phyloP scores from a whole-genome alignment of 2,888 invertebrate species.

The Chrysolina oricalcia region DNA sequence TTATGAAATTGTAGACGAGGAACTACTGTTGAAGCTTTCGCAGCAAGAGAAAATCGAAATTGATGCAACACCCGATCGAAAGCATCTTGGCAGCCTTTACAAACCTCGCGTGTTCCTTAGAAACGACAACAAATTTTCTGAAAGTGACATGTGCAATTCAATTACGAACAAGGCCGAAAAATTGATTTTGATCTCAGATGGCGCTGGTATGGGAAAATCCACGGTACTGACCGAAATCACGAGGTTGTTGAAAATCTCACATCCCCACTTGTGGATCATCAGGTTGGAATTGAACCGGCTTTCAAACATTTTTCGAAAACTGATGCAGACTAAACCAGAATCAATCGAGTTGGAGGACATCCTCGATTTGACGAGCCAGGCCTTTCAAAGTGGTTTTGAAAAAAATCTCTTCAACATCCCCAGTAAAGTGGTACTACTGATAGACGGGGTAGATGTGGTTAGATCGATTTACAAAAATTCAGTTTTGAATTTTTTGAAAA shows the following conservation, averaged over 20 bases:
- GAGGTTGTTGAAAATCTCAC: background rate
- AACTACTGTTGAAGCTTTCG: slow-evolving; percentile 11
- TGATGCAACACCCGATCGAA: background rate
- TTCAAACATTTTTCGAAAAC: background rate
- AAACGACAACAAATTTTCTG: background rate
- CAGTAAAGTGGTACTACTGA: slow-evolving; percentile 20
- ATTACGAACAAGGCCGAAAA: background rate
- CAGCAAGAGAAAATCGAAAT: slow-evolving; percentile 12
- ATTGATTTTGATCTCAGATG: slow-evolving; percentile 26
- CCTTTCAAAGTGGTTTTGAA: slow-evolving; percentile 8
- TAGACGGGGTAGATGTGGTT: slow-evolving; percentile 35
- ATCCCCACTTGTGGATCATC: slow-evolving; percentile 25
- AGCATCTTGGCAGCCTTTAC: slow-evolving; percentile 15
- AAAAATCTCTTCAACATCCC: slow-evolving; percentile 14
- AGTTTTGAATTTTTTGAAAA: slow-evolving; percentile 9
- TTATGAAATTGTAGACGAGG: slow-evolving; percentile 16
- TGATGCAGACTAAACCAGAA: background rate
- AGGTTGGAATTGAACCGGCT: slow-evolving; percentile 8
- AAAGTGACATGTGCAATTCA: slow-evolving; percentile 12
- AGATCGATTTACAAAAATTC: slow-evolving; percentile 14
- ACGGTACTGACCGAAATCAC: slow-evolving; percentile 29
- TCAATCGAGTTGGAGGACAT: slow-evolving; percentile 1
- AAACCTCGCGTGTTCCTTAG: slow-evolving; percentile 8
- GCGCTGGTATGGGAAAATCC: slow-evolving; percentile 33
- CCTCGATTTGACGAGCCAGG: background rate